Percentiles rank a stretch among this genome's conserved stretches.
Evolutionary conservation across 2,797 vertebrate species (phyloP).

Genomic region (Rachycentron canadum): DNA sequence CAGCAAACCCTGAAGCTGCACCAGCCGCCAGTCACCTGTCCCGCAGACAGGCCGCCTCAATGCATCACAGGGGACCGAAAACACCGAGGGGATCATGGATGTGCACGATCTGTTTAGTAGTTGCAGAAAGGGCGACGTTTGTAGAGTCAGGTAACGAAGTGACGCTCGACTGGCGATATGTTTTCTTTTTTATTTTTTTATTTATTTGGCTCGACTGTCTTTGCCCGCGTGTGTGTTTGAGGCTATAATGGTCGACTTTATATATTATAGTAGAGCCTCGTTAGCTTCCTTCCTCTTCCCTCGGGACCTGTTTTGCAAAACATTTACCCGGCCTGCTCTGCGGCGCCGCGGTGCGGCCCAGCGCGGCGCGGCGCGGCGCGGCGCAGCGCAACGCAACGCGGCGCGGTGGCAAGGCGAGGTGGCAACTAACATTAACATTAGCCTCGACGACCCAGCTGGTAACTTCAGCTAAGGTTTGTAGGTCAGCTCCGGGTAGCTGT

Average conservation of each 20-base stretch:
- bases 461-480: slow-evolving; percentile 27
- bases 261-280: no score
- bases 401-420: no score
- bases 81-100: slow-evolving; percentile 89
- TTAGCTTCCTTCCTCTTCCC: background rate
- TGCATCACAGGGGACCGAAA: slow-evolving; percentile 83
- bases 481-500: slow-evolving; percentile 23
- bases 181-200: background rate
- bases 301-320: background rate
- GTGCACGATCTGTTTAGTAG: slow-evolving; percentile 94
- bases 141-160: slow-evolving; percentile 91
- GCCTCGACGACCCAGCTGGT: slow-evolving; percentile 31
- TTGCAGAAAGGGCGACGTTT: slow-evolving; percentile 95
- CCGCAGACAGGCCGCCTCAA: slow-evolving; percentile 83
- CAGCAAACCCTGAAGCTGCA: slow-evolving; percentile 14
- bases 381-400: no score
- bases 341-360: background rate
- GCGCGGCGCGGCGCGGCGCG: background rate
- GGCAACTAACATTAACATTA: slow-evolving; percentile 45
- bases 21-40: slow-evolving; percentile 65
- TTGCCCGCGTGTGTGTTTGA: no score
- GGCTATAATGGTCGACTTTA: no score
- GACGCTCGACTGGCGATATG: background rate
- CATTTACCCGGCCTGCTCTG: background rate
- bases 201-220: background rate